Evolutionary conservation across 37 sponge, comb jelly and placozoan species (phyloP).

Genomic region (Aplysina aerophoba): DNA sequence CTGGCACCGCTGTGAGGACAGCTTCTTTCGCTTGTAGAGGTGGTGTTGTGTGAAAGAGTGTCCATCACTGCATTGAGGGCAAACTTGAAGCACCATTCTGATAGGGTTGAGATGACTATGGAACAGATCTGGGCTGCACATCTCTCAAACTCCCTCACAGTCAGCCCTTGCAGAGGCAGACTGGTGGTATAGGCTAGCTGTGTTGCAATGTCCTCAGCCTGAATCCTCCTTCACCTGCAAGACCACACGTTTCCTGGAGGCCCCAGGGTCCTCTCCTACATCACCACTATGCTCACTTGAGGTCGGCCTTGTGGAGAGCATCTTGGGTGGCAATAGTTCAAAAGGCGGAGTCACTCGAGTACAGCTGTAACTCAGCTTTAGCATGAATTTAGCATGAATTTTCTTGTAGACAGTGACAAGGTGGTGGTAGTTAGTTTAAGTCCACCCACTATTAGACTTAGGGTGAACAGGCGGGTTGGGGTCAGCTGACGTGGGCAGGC

Average conservation of each 20-base stretch:
- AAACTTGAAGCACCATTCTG: constrained; percentile 15
- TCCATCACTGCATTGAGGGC: constrained; percentile 25
- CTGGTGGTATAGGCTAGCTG: not conserved
- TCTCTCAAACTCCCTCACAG: not conserved
- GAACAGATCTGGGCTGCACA: not conserved
- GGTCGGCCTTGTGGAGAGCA: no score
- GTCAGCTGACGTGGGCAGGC: not conserved
- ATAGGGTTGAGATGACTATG: not conserved
- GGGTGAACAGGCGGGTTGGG: constrained; percentile 7
- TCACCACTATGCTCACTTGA: no score
- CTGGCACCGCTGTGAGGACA: no score
- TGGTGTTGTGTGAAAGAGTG: constrained; percentile 34
- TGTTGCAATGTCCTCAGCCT: not conserved
- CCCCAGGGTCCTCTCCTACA: no score
- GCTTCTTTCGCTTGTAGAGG: constrained; percentile 3
- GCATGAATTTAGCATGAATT: constrained; percentile 6
- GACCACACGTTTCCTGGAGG: no score
- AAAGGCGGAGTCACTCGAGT: not conserved
- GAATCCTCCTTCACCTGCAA: not conserved
- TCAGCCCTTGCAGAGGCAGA: not conserved
- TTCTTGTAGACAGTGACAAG: constrained; percentile 16
- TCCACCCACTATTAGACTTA: constrained; percentile 22
- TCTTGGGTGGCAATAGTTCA: not conserved
- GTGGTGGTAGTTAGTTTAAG: not conserved
- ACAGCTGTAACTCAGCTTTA: not conserved